These are phyloP conservation scores for Anarhynchus alexandrinus DNA, from an alignment of 2,113 vertebrate genomes.

Conservation along the genomic window DNA sequence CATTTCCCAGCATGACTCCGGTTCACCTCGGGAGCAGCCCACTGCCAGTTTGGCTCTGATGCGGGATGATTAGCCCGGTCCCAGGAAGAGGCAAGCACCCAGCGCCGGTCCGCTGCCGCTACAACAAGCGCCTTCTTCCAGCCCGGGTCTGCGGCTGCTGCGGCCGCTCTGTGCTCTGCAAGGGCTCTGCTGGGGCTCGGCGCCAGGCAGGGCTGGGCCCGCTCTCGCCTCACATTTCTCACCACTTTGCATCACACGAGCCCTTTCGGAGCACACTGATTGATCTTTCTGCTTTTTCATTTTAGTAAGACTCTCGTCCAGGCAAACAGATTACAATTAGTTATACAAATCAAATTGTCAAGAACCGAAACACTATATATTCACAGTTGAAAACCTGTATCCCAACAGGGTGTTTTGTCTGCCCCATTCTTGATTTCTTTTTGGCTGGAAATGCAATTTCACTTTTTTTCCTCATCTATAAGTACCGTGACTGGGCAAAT, in stretches of 20 bases:
- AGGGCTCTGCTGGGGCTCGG: background rate
- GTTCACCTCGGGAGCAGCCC: background rate
- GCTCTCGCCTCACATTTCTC: background rate
- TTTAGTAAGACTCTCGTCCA: conserved; percentile 39
- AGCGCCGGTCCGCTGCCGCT: fast-evolving
- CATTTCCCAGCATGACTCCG: fast-evolving
- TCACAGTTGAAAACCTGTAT: conserved; percentile 9
- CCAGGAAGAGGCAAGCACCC: background rate
- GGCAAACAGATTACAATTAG: conserved; percentile 58
- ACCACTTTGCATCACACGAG: background rate
- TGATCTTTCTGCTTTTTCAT: background rate
- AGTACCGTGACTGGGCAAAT: conserved; percentile 1
- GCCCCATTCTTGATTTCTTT: conserved; percentile 13
- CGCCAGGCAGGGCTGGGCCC: background rate
- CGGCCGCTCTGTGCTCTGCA: background rate
- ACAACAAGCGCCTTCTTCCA: background rate
- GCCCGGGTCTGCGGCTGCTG: background rate
- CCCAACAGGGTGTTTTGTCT: background rate
- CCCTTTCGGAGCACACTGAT: background rate
- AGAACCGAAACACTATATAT: conserved; percentile 39
- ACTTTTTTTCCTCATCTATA: conserved; percentile 41
- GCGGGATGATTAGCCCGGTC: fast-evolving
- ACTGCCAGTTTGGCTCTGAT: background rate
- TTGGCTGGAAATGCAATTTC: conserved; percentile 54
- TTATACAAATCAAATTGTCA: conserved; percentile 52